Percentiles rank a stretch among this genome's conserved stretches.
Conservation (phyloP, 2,888 invertebrate species). For the Drosophila yooni region DNA sequence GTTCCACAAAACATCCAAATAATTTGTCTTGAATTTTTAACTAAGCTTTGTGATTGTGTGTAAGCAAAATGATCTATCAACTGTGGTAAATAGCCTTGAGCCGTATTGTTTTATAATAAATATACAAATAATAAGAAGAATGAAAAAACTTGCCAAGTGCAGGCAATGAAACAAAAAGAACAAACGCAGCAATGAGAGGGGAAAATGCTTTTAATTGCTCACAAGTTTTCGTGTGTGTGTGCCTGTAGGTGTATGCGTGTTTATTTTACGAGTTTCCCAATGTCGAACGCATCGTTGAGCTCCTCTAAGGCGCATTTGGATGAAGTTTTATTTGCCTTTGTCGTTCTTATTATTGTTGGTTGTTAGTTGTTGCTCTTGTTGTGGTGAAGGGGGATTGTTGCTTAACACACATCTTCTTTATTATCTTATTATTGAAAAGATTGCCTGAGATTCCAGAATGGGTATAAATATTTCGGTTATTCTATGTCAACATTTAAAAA, state of each 20-base stretch:
- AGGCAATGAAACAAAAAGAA: slow-evolving; percentile 19
- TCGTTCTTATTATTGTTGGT: slow-evolving; percentile 7
- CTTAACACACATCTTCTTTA: slow-evolving; percentile 4
- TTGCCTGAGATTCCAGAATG: neutral
- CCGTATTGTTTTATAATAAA: slow-evolving; percentile 11
- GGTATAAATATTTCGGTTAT: neutral
- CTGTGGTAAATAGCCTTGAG: neutral
- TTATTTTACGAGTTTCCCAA: slow-evolving; percentile 22
- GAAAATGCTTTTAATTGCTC: slow-evolving; percentile 55
- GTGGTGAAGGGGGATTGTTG: slow-evolving; percentile 19
- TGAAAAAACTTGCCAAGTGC: slow-evolving; percentile 20
- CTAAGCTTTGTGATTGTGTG: neutral
- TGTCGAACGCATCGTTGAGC: slow-evolving; percentile 51
- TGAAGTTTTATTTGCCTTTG: slow-evolving; percentile 51
- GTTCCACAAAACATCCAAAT: neutral
- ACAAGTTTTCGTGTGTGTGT: slow-evolving; percentile 36
- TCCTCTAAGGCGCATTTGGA: slow-evolving; percentile 40
- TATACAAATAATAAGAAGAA: neutral
- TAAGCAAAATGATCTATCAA: slow-evolving; percentile 1
- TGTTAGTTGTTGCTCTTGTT: slow-evolving; percentile 15
- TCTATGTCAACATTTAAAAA: neutral
- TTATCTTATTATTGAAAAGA: neutral
- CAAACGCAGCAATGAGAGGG: slow-evolving; percentile 6
- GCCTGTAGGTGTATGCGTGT: slow-evolving; percentile 10
- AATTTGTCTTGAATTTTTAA: neutral